Percentiles rank a stretch among this genome's conserved stretches.
These are phyloP conservation scores for Phenganax subtilis DNA, from an alignment of 92 coral and sea anemone genomes.

Conservation along the genomic window DNA sequence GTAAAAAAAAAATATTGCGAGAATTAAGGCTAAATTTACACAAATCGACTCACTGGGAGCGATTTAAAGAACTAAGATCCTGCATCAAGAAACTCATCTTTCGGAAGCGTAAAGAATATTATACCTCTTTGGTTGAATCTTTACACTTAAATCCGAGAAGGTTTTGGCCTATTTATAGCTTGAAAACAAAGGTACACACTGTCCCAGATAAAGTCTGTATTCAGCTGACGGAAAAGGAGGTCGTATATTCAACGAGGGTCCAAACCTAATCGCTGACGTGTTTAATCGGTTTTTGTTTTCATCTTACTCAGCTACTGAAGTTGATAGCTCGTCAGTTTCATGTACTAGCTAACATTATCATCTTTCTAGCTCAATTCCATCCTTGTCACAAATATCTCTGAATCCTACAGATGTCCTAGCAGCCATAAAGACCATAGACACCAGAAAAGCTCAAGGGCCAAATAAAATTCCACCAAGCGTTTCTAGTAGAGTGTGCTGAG, in stretches of 20 bases:
- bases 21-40: slow-evolving; percentile 24
- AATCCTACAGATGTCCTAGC: background rate
- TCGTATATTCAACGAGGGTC: background rate
- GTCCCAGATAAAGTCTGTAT: background rate
- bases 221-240: background rate
- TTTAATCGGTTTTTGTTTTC: background rate
- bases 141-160: background rate
- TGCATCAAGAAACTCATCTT: background rate
- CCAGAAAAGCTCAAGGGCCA: slow-evolving; percentile 4
- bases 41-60: background rate
- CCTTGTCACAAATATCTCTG: background rate
- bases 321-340: no score
- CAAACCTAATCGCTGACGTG: background rate
- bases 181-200: background rate
- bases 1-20: slow-evolving; percentile 40
- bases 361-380: background rate
- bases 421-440: background rate
- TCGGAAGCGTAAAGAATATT: background rate
- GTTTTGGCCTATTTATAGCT: background rate
- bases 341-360: background rate
- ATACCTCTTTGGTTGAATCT: background rate
- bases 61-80: background rate
- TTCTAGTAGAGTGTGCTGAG: slow-evolving; percentile 7
- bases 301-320: no score
- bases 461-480: background rate